A percentile compares a stretch with the other conserved stretches of the same genome.
These are phyloP conservation scores for Harpagoxenus sublaevis DNA, from an alignment of 2,888 invertebrate genomes.

Conservation along the genomic window DNA sequence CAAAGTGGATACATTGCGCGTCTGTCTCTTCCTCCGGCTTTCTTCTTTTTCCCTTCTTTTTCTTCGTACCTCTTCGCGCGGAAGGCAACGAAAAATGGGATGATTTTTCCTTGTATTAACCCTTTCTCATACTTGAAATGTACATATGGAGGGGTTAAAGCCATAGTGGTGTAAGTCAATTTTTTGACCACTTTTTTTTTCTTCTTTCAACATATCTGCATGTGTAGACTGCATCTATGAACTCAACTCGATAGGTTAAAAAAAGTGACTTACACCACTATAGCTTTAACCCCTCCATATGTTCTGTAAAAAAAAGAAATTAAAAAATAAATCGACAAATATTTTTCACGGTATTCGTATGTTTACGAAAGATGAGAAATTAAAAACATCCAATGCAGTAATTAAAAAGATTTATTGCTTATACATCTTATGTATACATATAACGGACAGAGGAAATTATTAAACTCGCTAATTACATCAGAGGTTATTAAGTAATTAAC, in stretches of 20 bases:
- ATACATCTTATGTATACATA: not conserved
- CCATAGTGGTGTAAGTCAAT: too few species aligned
- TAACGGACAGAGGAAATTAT: too few species aligned
- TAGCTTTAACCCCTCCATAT: too few species aligned
- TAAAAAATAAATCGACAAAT: not conserved
- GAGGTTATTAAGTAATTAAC: too few species aligned
- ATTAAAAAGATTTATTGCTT: not conserved
- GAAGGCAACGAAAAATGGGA: slow-evolving; percentile 8
- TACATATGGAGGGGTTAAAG: too few species aligned
- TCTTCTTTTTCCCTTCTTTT: not conserved
- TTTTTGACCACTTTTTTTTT: too few species aligned
- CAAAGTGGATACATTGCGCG: slow-evolving; percentile 63
- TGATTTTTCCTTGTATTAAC: not conserved
- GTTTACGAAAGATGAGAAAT: not conserved
- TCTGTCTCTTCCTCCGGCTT: not conserved
- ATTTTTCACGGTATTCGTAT: not conserved
- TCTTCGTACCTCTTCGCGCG: not conserved
- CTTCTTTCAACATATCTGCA: too few species aligned
- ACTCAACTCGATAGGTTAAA: too few species aligned
- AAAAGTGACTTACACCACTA: too few species aligned
- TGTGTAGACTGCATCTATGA: too few species aligned
- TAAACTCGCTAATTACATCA: too few species aligned
- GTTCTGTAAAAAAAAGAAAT: not conserved
- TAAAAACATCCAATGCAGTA: not conserved
- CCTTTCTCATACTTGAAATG: slow-evolving; percentile 5